Evolutionary conservation across 1,140 invertebrate genomes (phyloP), one percentile per base, ranked within the genome.

Genomic region (Parapsyche elsis): DNA sequence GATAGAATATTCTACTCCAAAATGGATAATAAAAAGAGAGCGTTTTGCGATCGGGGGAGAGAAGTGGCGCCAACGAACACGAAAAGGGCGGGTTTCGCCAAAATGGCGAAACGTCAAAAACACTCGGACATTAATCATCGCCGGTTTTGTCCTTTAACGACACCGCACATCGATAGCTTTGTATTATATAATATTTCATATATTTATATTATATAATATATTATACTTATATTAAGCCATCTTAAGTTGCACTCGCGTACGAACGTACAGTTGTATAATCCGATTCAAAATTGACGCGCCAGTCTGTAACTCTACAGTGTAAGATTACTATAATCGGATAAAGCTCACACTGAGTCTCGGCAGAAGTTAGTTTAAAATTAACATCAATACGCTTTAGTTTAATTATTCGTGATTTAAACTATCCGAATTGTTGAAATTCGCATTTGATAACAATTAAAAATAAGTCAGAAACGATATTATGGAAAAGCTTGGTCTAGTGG

Each of bases 121-220:
- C 74, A 76, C 74, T 61, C 46, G 14, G 74, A 21, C 46, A 76
- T 76, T 76, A 76, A 76, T 76, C 74, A 76, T 76, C 46, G 30
- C 46, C 12, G 14, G 45, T 44, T 9, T 23, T 38, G 71, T 74
- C 71, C 38, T 45, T 49, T 45, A 45, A 74, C 46, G 38, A 74
- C 30, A 7, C 57, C 57, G 19, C 16, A 61, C 16, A 61, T 61
- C 57, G 57, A 61, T 61, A 19, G 21, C 21, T 61, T 61, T 21
- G 30, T 38, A 38, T 38, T 4, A 4, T 38, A 38, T 7, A 4
- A 38, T 38, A 38, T 38, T 4, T 38, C 7, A 38, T 38, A 7
- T n/a, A n/a, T 38, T 38, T 38, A 38, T 38, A 38, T 38, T 4
- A 4, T 38, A 38, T 7, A 4, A 38, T 38, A 38, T 38, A 38